phyloP scores from a whole-genome alignment of 2,113 vertebrate genomes.

The Gobius niger region DNA sequence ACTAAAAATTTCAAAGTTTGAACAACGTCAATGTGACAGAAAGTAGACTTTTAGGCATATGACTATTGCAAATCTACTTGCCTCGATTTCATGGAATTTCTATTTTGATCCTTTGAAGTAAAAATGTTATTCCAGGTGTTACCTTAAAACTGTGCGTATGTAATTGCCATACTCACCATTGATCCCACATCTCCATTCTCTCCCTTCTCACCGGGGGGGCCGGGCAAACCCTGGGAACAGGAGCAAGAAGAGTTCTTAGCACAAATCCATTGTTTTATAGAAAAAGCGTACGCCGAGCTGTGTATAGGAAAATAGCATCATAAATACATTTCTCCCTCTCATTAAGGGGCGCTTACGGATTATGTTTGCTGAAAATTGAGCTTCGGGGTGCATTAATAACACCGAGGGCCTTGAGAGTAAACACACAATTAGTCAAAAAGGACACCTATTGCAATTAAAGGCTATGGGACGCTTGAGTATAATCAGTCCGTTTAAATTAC shows the following conservation, averaged over 20 bases:
- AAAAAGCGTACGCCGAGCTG: constrained; percentile 15
- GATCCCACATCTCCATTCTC: constrained; percentile 96
- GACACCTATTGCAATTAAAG: constrained; percentile 72
- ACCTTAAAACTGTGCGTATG: background rate
- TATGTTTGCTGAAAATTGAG: constrained; percentile 35
- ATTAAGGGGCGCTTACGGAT: constrained; percentile 38
- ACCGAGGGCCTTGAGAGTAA: constrained; percentile 40
- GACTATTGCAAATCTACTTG: too few relatives aligned
- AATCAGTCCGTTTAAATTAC: constrained; percentile 71
- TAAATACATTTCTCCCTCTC: constrained; percentile 29
- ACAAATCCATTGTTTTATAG: constrained; percentile 19
- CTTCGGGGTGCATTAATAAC: constrained; percentile 46
- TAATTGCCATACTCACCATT: constrained; percentile 82
- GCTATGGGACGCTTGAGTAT: constrained; percentile 53
- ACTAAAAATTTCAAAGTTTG: too few relatives aligned
- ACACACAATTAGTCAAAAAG: constrained; percentile 72
- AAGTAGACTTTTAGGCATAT: too few relatives aligned
- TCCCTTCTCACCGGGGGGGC: constrained; percentile 96
- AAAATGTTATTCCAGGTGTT: constrained; percentile 8
- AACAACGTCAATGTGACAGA: too few relatives aligned
- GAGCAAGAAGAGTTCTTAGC: constrained; percentile 29
- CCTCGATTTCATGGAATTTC: too few relatives aligned
- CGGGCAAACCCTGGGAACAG: constrained; percentile 87
- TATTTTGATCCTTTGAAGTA: too few relatives aligned
- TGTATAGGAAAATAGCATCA: constrained; percentile 12